phyloP scores from a whole-genome alignment of 2,797 vertebrate species.

The Meriones psammophilus region DNA sequence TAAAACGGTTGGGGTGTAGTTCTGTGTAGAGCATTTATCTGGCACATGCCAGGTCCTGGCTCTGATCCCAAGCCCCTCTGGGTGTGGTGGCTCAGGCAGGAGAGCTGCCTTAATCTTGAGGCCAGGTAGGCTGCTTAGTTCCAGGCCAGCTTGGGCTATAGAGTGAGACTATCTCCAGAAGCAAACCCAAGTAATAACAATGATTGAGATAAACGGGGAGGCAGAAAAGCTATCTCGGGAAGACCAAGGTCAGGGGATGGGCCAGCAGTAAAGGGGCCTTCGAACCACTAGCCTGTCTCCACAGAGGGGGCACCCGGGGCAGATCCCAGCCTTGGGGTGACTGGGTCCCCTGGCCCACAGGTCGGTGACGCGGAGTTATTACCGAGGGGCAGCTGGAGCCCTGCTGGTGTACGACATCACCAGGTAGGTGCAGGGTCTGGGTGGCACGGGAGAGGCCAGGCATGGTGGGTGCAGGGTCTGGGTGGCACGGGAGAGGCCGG shows the following conservation, averaged over 20 bases:
- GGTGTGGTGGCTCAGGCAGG: background rate
- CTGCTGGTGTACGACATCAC: slow-evolving; percentile 97
- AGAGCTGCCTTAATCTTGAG: background rate
- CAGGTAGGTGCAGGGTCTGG: slow-evolving; percentile 88
- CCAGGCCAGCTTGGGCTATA: background rate
- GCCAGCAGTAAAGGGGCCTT: slow-evolving; percentile 21
- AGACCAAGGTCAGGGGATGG: background rate
- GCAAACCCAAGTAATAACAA: background rate
- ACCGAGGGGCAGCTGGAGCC: slow-evolving; percentile 96
- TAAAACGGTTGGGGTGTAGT: background rate
- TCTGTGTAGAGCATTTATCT: background rate
- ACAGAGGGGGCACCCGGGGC: slow-evolving; percentile 65
- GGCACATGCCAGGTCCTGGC: background rate
- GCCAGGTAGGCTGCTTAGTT: background rate
- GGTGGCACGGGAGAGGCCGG: too few species aligned
- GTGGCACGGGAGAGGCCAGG: background rate
- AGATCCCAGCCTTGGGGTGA: slow-evolving; percentile 66
- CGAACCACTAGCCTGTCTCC: slow-evolving; percentile 57
- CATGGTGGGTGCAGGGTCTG: background rate
- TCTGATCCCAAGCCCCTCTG: background rate
- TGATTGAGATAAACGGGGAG: background rate
- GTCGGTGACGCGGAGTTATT: slow-evolving; percentile 97
- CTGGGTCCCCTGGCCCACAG: slow-evolving; percentile 85
- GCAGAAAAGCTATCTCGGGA: background rate
- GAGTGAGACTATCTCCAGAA: background rate